Evolutionary conservation across 2,888 invertebrate genomes (phyloP).

Genomic region (Eupithecia tripunctaria): DNA sequence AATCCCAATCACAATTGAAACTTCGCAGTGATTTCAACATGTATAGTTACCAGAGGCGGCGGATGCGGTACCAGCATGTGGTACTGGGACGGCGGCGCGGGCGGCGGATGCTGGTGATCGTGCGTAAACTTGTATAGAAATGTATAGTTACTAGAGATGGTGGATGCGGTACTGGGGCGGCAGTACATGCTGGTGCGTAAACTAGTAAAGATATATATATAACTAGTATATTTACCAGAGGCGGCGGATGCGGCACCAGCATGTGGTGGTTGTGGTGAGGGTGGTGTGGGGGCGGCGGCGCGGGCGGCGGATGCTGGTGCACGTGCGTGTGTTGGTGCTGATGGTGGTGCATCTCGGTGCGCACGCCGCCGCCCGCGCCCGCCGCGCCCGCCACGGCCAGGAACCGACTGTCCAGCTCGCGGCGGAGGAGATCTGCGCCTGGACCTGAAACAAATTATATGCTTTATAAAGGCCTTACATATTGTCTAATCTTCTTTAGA

Average conservation of each 20-base stretch:
- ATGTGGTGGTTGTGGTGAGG: conserved; percentile 56
- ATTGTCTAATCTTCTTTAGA: not conserved
- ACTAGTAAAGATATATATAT: no score
- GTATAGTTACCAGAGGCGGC: conserved; percentile 69
- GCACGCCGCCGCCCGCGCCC: conserved; percentile 85
- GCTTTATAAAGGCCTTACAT: not conserved
- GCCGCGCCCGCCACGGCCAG: conserved; percentile 91
- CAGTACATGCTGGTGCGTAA: not conserved
- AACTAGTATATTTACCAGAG: conserved; percentile 86
- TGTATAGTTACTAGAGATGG: no score
- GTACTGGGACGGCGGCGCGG: conserved; percentile 84
- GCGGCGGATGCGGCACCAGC: conserved; percentile 78
- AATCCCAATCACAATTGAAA: no score
- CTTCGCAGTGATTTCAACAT: no score
- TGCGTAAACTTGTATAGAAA: no score
- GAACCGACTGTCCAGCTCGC: conserved; percentile 95
- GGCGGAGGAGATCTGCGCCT: conserved; percentile 91
- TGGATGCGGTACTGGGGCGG: no score
- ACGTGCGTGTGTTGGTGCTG: conserved; percentile 96
- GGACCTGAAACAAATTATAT: conserved; percentile 65
- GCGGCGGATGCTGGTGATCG: conserved; percentile 93
- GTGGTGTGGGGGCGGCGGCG: conserved; percentile 89
- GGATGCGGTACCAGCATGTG: conserved; percentile 67
- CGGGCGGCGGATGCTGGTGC: conserved; percentile 92
- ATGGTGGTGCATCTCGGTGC: conserved; percentile 96